Conservation (phyloP, 2,888 invertebrate species). For the Drosophila niveifrons region DNA sequence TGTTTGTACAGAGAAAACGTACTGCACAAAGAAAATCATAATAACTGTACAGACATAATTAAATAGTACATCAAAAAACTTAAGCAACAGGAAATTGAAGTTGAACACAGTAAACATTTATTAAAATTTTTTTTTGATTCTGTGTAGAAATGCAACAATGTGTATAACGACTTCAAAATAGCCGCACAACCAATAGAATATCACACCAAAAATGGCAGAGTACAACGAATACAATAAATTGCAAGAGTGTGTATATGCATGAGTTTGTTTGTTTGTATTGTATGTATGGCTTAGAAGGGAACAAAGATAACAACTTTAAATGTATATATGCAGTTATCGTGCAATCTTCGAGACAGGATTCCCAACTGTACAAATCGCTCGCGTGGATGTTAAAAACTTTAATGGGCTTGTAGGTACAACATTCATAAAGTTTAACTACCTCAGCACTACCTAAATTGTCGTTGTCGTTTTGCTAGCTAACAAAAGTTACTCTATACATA, state of each 20-base stretch:
- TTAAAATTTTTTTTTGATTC: constrained; percentile 47
- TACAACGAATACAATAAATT: constrained; percentile 75
- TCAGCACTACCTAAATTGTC: constrained; percentile 77
- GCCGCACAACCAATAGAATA: constrained; percentile 84
- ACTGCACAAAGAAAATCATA: constrained; percentile 61
- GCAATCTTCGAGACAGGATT: constrained; percentile 44
- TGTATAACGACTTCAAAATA: constrained; percentile 77
- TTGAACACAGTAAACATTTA: constrained; percentile 48
- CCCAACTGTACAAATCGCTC: constrained; percentile 67
- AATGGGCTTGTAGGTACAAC: constrained; percentile 70
- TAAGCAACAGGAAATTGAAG: constrained; percentile 75
- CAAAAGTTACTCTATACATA: constrained; percentile 75
- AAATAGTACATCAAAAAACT: constrained; percentile 48
- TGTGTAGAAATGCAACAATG: constrained; percentile 78
- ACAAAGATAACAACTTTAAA: constrained; percentile 47
- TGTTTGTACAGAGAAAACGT: constrained; percentile 53
- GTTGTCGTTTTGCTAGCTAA: constrained; percentile 79
- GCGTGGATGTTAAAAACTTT: constrained; percentile 56
- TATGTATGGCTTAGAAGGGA: constrained; percentile 42
- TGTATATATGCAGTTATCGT: constrained; percentile 1
- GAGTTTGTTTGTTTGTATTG: constrained; percentile 26
- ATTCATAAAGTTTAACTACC: constrained; percentile 80
- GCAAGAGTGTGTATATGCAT: constrained; percentile 34
- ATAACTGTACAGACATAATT: constrained; percentile 40
- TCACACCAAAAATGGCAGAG: constrained; percentile 82